A percentile compares a stretch with the other conserved stretches of the same genome.
Conservation (phyloP, 1,140 invertebrate genomes). For the Tetramorium simillimum region DNA sequence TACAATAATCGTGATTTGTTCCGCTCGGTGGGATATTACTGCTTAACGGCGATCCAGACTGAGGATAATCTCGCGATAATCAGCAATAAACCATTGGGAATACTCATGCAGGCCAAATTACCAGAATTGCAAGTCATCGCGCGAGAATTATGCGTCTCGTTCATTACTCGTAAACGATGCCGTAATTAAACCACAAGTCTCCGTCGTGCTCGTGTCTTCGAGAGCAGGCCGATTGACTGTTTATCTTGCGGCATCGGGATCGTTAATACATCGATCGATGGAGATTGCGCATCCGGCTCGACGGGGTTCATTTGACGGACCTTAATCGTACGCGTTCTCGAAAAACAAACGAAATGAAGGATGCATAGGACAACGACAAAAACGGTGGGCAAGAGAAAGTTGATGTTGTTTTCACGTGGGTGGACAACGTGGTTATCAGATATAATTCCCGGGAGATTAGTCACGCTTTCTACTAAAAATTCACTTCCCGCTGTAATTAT, state of each 20-base stretch:
- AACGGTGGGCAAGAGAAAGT: constrained; percentile 52
- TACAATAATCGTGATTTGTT: constrained; percentile 46
- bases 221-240: constrained; percentile 37
- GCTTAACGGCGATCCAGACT: neutral
- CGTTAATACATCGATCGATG: constrained; percentile 27
- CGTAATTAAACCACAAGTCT: constrained; percentile 48
- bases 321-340: neutral
- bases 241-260: constrained; percentile 49
- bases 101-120: constrained; percentile 52
- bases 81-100: constrained; percentile 35
- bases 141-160: constrained; percentile 53
- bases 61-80: constrained; percentile 47
- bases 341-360: neutral
- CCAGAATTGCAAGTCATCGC: constrained; percentile 43
- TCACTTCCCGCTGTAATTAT: constrained; percentile 25
- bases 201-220: constrained; percentile 7
- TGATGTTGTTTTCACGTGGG: constrained; percentile 52
- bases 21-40: constrained; percentile 11
- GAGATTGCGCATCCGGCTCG: constrained; percentile 44
- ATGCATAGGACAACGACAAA: neutral
- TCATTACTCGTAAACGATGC: constrained; percentile 51
- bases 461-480: constrained; percentile 64
- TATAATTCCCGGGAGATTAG: constrained; percentile 32
- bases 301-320: constrained; percentile 18
- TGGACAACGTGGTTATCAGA: constrained; percentile 16